Evolutionary conservation across 2,113 vertebrate genomes (phyloP).

Genomic region (Eulemur rufifrons): DNA sequence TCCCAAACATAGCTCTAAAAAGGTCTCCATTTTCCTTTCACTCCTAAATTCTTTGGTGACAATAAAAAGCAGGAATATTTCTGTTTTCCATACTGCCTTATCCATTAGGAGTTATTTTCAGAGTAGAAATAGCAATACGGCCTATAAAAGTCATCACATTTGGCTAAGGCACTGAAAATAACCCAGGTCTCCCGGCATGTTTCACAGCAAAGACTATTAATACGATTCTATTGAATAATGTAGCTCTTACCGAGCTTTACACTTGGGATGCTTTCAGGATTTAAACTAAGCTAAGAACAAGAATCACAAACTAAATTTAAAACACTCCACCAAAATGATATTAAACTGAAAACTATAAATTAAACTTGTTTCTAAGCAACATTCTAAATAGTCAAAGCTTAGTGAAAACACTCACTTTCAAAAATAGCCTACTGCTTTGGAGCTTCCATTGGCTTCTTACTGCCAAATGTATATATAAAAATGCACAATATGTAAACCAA

Average conservation of each 20-base stretch:
- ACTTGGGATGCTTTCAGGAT: slow-evolving; percentile 56
- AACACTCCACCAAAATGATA: slow-evolving; percentile 63
- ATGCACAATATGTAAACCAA: slow-evolving; percentile 29
- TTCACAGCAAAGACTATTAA: slow-evolving; percentile 63
- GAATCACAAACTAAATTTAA: slow-evolving; percentile 70
- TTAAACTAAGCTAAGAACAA: slow-evolving; percentile 62
- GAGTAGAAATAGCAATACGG: slow-evolving; percentile 58
- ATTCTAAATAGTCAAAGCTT: slow-evolving; percentile 75
- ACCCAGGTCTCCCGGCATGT: slow-evolving; percentile 15
- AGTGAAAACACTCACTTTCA: slow-evolving; percentile 69
- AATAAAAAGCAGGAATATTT: slow-evolving; percentile 49
- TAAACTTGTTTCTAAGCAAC: slow-evolving; percentile 78
- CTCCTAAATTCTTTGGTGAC: slow-evolving; percentile 69
- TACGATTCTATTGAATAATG: slow-evolving; percentile 39
- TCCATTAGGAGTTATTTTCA: slow-evolving; percentile 54
- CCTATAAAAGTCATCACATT: slow-evolving; percentile 69
- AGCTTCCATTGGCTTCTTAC: slow-evolving; percentile 1
- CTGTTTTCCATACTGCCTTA: slow-evolving; percentile 68
- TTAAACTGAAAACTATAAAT: slow-evolving; percentile 79
- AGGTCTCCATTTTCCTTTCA: slow-evolving; percentile 57
- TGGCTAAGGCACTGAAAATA: slow-evolving; percentile 65
- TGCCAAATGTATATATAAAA: slow-evolving; percentile 67
- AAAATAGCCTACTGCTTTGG: slow-evolving; percentile 71
- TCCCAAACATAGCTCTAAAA: slow-evolving; percentile 68
- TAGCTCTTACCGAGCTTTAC: slow-evolving; percentile 53